phyloP scores from a whole-genome alignment of 1,140 invertebrate genomes.

The Zaprionus ornatus region DNA sequence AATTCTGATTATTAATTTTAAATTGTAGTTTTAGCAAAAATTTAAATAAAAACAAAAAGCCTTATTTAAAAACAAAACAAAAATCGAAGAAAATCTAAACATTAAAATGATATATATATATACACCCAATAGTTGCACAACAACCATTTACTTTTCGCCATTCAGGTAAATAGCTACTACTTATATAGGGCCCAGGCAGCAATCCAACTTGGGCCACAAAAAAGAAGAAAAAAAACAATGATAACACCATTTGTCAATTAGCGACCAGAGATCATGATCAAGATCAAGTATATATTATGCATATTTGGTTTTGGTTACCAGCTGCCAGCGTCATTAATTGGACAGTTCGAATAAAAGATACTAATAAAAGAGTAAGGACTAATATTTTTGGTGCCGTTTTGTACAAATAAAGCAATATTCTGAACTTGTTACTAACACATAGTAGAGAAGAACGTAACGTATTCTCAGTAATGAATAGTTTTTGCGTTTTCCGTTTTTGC shows the following conservation, averaged over 20 bases:
- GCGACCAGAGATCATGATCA: constrained; percentile 13
- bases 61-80: constrained; percentile 75
- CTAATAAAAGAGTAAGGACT: constrained; percentile 28
- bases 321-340: constrained; percentile 1
- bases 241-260: constrained; percentile 58
- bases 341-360: constrained; percentile 27
- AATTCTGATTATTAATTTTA: constrained; percentile 81
- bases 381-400: constrained; percentile 49
- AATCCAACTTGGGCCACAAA: neutral
- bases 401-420: constrained; percentile 53
- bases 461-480: constrained; percentile 3
- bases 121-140: constrained; percentile 33
- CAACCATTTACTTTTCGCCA: constrained; percentile 40
- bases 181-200: neutral
- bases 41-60: constrained; percentile 79
- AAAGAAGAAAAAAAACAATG: neutral
- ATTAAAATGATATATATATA: constrained; percentile 20
- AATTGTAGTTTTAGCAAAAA: constrained; percentile 81
- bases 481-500: constrained; percentile 18
- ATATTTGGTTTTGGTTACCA: neutral
- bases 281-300: neutral
- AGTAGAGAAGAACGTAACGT: constrained; percentile 1
- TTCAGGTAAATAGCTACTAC: constrained; percentile 36
- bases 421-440: constrained; percentile 43
- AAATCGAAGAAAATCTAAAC: constrained; percentile 15